These are phyloP conservation scores for Biston stratarius DNA, from an alignment of 2,888 invertebrate species.

Conservation along the genomic window DNA sequence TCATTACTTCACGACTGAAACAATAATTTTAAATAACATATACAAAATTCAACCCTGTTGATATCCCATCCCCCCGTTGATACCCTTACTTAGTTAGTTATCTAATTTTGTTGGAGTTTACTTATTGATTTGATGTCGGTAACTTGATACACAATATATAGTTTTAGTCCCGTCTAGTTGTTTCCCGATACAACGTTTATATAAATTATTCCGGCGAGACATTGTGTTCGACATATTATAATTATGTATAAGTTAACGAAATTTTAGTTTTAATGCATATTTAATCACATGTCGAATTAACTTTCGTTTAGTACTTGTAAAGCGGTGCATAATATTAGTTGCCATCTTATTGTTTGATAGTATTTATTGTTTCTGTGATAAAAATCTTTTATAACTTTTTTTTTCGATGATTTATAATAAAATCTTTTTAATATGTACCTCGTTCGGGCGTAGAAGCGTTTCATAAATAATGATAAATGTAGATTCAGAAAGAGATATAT, in stretches of 20 bases:
- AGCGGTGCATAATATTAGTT: constrained; percentile 78
- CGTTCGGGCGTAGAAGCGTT: constrained; percentile 38
- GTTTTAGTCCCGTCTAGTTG: too few species aligned
- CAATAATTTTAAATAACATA: too few species aligned
- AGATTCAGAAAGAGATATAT: constrained; percentile 39
- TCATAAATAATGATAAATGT: constrained; percentile 21
- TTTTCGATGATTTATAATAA: constrained; percentile 49
- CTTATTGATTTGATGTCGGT: too few species aligned
- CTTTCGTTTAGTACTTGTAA: constrained; percentile 52
- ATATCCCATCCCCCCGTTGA: too few species aligned
- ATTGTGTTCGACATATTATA: constrained; percentile 25
- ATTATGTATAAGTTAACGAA: too few species aligned
- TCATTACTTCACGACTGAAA: too few species aligned
- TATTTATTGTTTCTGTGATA: constrained; percentile 85
- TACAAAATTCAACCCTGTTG: too few species aligned
- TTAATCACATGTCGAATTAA: constrained; percentile 36
- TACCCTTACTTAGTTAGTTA: too few species aligned
- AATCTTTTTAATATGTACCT: constrained; percentile 34
- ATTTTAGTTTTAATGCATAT: constrained; percentile 33
- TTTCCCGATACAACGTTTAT: too few species aligned
- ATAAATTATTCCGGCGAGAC: background rate
- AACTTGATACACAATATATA: too few species aligned
- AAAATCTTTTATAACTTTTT: constrained; percentile 56
- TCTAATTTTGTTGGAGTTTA: too few species aligned
- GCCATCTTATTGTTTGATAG: constrained; percentile 77